Evolutionary conservation across 1,140 invertebrate species (phyloP), one percentile per base, ranked within the genome.

Genomic region (Akabosia matsudoensis): DNA sequence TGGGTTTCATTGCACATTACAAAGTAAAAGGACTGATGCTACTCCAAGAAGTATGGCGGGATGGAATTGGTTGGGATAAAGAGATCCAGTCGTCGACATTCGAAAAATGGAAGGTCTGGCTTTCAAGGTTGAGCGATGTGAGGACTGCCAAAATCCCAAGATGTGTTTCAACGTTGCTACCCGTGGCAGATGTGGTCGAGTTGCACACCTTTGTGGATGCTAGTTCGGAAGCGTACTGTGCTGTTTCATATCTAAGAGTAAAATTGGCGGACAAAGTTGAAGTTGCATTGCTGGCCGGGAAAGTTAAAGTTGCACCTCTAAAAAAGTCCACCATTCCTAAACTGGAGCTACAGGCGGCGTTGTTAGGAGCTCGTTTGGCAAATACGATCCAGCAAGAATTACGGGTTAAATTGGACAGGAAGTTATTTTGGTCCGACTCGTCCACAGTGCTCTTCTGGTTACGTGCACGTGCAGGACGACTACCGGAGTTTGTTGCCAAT

Each of bases 401-500:
- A 18, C 37, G 18, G 7, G 7, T 75, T 0, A 76, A 75, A 26
- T 26, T 76, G 3, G 0, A 37, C n/a, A 18, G 24, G 31, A 52
- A 33, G 14, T 10, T 70, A n/a, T 81, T 72, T 33, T 82, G 76
- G 76, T 74, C 71, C 0, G 81, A 82, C 52, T 74, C 72, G 0
- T 7, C 4, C 7, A 73, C 74, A 2, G 56, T 76, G 0, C n/a
- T 76, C 4, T 14, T 30, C 4, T 76, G 67, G 30, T 18, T 76
- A 0, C n/a, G 33, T 34, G 37, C 74, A 0, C n/a, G 0, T 10
- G 33, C n/a, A 16, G 51, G 26, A 22, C 0, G n/a, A 1, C 80
- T 73, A n/a, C 78, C 79, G 24, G 30, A 33, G 34, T 82, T 79
- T 30, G 81, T 82, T 10, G 61, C 28, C 16, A 75, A 80, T 45